These are phyloP conservation scores for Paelopatides confundens DNA, from an alignment of 53 echinoderm and acorn worm species.

Conservation along the genomic window DNA sequence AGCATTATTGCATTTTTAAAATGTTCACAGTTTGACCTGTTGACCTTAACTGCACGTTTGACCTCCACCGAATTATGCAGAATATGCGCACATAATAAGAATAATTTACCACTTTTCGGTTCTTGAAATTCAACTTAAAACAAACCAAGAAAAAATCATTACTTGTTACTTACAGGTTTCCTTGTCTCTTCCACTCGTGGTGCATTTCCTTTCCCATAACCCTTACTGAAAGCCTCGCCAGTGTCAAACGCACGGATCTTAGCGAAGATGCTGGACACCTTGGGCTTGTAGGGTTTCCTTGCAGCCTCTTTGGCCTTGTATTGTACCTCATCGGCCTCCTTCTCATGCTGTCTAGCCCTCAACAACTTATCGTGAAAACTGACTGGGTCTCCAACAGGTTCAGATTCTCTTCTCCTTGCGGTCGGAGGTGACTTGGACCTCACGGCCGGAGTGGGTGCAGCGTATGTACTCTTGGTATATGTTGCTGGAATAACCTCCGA, in stretches of 20 bases:
- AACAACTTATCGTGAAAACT: slow-evolving; percentile 78
- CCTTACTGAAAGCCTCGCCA: slow-evolving; percentile 69
- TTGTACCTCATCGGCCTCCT: slow-evolving; percentile 53
- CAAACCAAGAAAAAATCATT: not conserved
- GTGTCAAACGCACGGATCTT: slow-evolving; percentile 83
- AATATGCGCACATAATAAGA: not conserved
- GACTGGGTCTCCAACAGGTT: not conserved
- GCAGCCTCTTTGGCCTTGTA: slow-evolving; percentile 61
- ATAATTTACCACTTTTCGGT: not conserved
- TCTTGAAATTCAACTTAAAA: not conserved
- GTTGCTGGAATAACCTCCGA: not conserved
- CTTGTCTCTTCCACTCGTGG: not conserved
- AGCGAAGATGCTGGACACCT: slow-evolving; percentile 79
- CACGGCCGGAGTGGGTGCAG: not conserved
- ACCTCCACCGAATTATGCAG: not conserved
- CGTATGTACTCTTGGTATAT: too few species aligned
- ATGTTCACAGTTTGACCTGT: too few species aligned
- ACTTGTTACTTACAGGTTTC: not conserved
- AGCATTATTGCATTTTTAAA: too few species aligned
- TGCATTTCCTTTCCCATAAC: not conserved
- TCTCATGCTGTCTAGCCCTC: slow-evolving; percentile 68
- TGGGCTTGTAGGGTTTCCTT: slow-evolving; percentile 65
- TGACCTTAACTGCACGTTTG: too few species aligned
- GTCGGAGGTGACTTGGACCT: not conserved
- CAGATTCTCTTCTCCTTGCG: not conserved